Evolutionary conservation across 92 coral and sea anemone genomes (phyloP).

Genomic region (Epizoanthus fatuus): DNA sequence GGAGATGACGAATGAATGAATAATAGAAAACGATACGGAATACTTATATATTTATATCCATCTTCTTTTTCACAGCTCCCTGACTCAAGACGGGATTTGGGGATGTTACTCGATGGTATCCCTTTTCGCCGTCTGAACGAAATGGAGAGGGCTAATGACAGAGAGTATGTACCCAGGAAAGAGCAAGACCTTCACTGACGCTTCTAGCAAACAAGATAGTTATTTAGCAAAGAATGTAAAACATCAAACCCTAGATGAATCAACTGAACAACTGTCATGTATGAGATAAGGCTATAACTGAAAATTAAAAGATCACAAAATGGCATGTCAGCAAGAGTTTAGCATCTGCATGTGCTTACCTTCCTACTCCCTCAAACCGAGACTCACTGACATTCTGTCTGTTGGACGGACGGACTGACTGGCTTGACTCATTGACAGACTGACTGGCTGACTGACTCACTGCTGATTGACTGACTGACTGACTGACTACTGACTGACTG

Average conservation of each 20-base stretch:
- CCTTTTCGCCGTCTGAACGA: not conserved
- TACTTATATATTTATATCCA: not conserved
- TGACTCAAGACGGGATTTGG: not conserved
- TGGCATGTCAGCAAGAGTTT: not conserved
- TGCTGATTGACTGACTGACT: too few species aligned
- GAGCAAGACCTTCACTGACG: not conserved
- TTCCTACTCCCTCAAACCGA: not conserved
- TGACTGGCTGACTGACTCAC: too few species aligned
- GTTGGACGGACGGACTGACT: too few species aligned
- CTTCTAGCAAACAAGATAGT: constrained; percentile 1
- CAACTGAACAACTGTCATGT: not conserved
- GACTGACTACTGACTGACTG: too few species aligned
- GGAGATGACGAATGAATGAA: not conserved
- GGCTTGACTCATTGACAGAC: too few species aligned
- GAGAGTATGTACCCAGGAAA: not conserved
- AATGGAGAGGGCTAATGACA: not conserved
- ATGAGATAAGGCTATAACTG: not conserved
- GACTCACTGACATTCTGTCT: not conserved
- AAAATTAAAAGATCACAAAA: constrained; percentile 8
- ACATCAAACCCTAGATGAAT: not conserved
- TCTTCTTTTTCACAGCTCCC: constrained; percentile 8
- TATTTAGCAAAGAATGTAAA: constrained; percentile 15
- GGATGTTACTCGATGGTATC: constrained; percentile 16
- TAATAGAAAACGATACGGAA: not conserved
- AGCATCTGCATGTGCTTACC: too few species aligned